A percentile compares a stretch with the other conserved stretches of the same genome.
Evolutionary conservation across 2,888 invertebrate genomes (phyloP).

Genomic region (Neocrepidodera transversa): DNA sequence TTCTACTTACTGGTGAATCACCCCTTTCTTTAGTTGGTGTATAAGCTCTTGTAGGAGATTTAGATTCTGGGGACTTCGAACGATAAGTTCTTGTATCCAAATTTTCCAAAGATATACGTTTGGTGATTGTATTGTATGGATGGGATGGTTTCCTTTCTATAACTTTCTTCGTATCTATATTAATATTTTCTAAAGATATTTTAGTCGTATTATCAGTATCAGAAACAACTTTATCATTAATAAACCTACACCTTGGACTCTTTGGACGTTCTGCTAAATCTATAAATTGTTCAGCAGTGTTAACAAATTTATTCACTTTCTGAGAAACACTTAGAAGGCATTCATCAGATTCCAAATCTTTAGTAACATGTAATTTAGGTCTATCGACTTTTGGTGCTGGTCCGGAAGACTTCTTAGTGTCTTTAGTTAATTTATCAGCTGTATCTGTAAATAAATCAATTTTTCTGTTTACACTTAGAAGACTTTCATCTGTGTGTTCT

Average conservation of each 20-base stretch:
- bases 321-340: slow-evolving; percentile 72
- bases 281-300: slow-evolving; percentile 60
- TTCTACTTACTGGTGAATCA: neutral
- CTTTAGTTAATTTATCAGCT: slow-evolving; percentile 55
- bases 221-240: slow-evolving; percentile 57
- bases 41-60: slow-evolving; percentile 8
- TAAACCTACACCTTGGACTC: slow-evolving; percentile 51
- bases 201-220: slow-evolving; percentile 49
- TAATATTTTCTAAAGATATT: slow-evolving; percentile 15
- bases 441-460: slow-evolving; percentile 58
- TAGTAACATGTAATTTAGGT: slow-evolving; percentile 65
- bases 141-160: neutral
- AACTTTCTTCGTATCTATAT: neutral
- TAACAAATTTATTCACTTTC: slow-evolving; percentile 73
- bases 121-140: slow-evolving; percentile 10
- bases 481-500: slow-evolving; percentile 62
- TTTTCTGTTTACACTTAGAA: slow-evolving; percentile 67
- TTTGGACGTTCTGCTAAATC: slow-evolving; percentile 50
- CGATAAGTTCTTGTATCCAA: slow-evolving; percentile 13
- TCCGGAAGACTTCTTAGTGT: slow-evolving; percentile 48
- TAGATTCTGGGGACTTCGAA: slow-evolving; percentile 26
- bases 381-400: slow-evolving; percentile 56
- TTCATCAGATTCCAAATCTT: slow-evolving; percentile 68
- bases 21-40: neutral
- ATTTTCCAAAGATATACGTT: slow-evolving; percentile 19